phyloP scores from a whole-genome alignment of 1,140 invertebrate genomes.

The Octopus sinensis region DNA sequence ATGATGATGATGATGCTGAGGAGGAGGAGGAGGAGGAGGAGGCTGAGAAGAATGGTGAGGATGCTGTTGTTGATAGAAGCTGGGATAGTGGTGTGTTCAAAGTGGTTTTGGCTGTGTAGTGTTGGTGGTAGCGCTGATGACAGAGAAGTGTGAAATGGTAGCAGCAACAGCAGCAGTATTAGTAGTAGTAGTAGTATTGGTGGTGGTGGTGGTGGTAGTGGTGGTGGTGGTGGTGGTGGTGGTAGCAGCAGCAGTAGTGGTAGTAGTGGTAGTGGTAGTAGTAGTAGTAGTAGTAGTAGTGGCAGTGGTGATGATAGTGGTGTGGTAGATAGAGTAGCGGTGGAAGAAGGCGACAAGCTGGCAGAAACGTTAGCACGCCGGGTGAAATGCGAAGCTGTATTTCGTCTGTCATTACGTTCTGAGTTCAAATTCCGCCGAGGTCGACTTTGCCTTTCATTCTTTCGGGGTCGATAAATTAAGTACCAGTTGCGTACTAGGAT shows the following conservation, averaged over 20 bases:
- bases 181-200: background rate
- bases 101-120: background rate
- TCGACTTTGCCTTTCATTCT: no score
- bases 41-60: no score
- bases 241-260: background rate
- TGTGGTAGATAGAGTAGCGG: background rate
- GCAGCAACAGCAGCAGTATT: background rate
- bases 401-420: no score
- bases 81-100: slow-evolving; percentile 3
- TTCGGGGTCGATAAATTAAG: no score
- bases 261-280: background rate
- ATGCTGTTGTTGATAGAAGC: background rate
- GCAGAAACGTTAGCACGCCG: no score
- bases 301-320: background rate
- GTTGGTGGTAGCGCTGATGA: background rate
- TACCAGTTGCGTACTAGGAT: no score
- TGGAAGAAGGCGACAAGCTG: background rate
- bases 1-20: no score
- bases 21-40: no score
- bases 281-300: background rate
- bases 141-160: background rate
- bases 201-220: slow-evolving; percentile 14
- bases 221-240: slow-evolving; percentile 5
- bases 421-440: no score
- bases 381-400: no score